A percentile compares a stretch with the other conserved stretches of the same genome.
phyloP scores from a whole-genome alignment of 2,797 vertebrate genomes.

The Linurgus olivaceus region DNA sequence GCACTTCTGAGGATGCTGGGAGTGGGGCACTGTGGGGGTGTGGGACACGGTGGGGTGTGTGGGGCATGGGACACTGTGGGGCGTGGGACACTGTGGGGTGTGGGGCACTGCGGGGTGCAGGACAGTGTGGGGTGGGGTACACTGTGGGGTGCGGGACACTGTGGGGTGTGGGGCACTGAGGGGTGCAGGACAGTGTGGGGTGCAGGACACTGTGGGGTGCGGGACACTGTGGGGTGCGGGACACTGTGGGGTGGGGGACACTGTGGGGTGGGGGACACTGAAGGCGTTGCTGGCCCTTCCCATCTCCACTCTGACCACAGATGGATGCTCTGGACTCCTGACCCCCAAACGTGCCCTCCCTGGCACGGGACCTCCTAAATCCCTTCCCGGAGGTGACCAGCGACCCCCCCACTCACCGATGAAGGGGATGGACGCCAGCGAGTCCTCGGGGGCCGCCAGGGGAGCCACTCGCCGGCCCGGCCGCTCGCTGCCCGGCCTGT shows the following conservation, averaged over 20 bases:
- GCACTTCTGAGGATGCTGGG: fast-evolving
- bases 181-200: no score
- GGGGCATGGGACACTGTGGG: no score
- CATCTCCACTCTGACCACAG: fast-evolving
- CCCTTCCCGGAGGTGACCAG: fast-evolving
- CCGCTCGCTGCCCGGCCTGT: background rate
- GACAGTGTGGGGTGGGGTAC: no score
- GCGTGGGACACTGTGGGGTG: no score
- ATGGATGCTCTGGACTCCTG: fast-evolving
- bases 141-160: background rate
- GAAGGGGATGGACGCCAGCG: constrained; percentile 94
- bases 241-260: no score
- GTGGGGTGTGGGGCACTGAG: no score
- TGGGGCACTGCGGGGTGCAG: no score
- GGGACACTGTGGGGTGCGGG: no score
- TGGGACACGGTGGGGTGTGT: no score
- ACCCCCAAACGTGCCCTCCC: fast-evolving
- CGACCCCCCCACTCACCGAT: constrained; percentile 84
- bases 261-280: background rate
- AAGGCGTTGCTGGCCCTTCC: background rate
- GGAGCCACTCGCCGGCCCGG: constrained; percentile 82
- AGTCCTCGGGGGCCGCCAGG: constrained; percentile 86
- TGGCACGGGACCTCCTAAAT: fast-evolving
- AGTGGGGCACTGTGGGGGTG: no score
- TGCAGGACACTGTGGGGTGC: no score